phyloP scores from a whole-genome alignment of 2,888 invertebrate genomes.

The Nebria salina region DNA sequence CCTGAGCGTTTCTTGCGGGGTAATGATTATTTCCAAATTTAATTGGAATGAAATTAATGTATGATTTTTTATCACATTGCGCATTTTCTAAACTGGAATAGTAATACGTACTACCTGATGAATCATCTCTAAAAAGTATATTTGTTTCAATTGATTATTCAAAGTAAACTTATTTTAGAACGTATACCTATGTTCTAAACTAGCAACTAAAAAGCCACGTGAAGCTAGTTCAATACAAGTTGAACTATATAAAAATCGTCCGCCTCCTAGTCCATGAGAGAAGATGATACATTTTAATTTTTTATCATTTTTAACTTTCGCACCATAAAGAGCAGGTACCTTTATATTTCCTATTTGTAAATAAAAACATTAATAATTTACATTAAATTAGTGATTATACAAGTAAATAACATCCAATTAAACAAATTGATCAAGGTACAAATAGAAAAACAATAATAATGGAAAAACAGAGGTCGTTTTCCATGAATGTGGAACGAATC shows the following conservation, averaged over 20 bases:
- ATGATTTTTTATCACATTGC: constrained; percentile 55
- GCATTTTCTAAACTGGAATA: constrained; percentile 60
- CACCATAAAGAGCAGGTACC: constrained; percentile 66
- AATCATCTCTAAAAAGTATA: constrained; percentile 56
- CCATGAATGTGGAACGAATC: too few relatives aligned
- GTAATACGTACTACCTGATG: constrained; percentile 63
- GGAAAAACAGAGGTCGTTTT: too few relatives aligned
- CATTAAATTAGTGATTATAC: not conserved
- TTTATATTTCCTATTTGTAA: constrained; percentile 60
- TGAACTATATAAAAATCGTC: constrained; percentile 69
- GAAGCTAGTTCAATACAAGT: constrained; percentile 72
- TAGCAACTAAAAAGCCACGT: constrained; percentile 71
- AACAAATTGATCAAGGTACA: not conserved
- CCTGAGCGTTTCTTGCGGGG: constrained; percentile 59
- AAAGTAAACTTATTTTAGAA: not conserved
- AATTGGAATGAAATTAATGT: constrained; percentile 57
- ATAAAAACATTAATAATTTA: constrained; percentile 15
- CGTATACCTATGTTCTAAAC: constrained; percentile 71
- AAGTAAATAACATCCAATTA: not conserved
- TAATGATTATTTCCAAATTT: constrained; percentile 60
- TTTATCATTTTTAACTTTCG: constrained; percentile 58
- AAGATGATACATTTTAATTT: constrained; percentile 69
- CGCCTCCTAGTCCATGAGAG: constrained; percentile 73
- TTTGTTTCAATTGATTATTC: not conserved
- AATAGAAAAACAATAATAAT: too few relatives aligned